Percentiles rank a stretch among this genome's conserved stretches.
Evolutionary conservation across 2,113 vertebrate genomes (phyloP).

Genomic region (Ailurus styani): DNA sequence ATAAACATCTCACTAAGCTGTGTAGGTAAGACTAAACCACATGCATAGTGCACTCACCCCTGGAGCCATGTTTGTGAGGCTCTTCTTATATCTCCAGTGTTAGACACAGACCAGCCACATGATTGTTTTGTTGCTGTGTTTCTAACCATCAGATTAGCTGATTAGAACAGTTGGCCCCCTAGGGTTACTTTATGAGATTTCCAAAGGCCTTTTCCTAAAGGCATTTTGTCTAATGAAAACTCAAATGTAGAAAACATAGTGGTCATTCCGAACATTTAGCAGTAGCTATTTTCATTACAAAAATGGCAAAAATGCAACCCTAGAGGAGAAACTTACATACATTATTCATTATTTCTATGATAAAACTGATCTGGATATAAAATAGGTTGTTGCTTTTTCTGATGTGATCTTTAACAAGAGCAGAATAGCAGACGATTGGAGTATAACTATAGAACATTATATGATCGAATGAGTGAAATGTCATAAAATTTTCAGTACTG

Average conservation of each 20-base stretch:
- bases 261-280: not conserved
- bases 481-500: slow-evolving; percentile 4
- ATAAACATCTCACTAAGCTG: not conserved
- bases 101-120: too few species aligned
- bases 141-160: not conserved
- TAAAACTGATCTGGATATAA: not conserved
- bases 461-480: slow-evolving; percentile 18
- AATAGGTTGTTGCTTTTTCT: slow-evolving; percentile 12
- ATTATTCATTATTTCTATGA: slow-evolving; percentile 23
- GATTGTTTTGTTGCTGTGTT: too few species aligned
- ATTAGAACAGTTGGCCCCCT: not conserved
- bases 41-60: not conserved
- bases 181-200: not conserved
- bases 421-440: not conserved
- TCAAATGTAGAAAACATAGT: not conserved
- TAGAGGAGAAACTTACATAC: not conserved
- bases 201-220: not conserved
- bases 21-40: not conserved
- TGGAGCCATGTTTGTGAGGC: not conserved
- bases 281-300: not conserved
- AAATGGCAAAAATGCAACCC: not conserved
- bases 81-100: not conserved
- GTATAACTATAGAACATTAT: not conserved
- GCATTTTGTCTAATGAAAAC: not conserved
- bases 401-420: not conserved